These are phyloP conservation scores for Psephotus haematonotus DNA, from an alignment of 2,113 vertebrate genomes.

Conservation along the genomic window DNA sequence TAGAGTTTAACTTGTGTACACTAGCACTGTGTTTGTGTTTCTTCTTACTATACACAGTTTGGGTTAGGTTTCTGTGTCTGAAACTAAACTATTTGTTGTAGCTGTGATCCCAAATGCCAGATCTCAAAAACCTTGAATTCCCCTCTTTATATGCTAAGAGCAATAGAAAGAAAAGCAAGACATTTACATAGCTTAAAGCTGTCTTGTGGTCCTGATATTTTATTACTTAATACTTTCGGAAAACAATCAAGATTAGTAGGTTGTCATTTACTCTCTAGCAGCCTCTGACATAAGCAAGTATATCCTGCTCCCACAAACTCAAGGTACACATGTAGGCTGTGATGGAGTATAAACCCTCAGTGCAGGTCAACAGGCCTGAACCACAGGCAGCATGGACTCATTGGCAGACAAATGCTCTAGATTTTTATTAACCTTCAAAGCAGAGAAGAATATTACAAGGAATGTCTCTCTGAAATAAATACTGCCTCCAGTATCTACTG, in stretches of 20 bases:
- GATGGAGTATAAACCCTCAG: not conserved
- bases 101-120: not conserved
- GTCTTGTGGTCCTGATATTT: not conserved
- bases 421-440: not conserved
- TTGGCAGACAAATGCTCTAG: not conserved
- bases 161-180: not conserved
- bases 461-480: not conserved
- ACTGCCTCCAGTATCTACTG: not conserved
- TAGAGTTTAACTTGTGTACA: not conserved
- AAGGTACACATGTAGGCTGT: not conserved
- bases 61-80: not conserved
- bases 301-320: not conserved
- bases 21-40: not conserved
- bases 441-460: not conserved
- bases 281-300: not conserved
- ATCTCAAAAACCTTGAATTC: not conserved
- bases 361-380: not conserved
- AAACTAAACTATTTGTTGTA: conserved; percentile 10
- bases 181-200: not conserved
- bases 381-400: not conserved
- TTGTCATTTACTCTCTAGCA: not conserved
- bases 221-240: not conserved
- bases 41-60: not conserved
- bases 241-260: not conserved
- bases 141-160: not conserved